Evolutionary conservation across 2,797 vertebrate genomes (phyloP), one percentile per base, ranked within the genome.

Genomic region (Heteromormyrus szaboi): DNA sequence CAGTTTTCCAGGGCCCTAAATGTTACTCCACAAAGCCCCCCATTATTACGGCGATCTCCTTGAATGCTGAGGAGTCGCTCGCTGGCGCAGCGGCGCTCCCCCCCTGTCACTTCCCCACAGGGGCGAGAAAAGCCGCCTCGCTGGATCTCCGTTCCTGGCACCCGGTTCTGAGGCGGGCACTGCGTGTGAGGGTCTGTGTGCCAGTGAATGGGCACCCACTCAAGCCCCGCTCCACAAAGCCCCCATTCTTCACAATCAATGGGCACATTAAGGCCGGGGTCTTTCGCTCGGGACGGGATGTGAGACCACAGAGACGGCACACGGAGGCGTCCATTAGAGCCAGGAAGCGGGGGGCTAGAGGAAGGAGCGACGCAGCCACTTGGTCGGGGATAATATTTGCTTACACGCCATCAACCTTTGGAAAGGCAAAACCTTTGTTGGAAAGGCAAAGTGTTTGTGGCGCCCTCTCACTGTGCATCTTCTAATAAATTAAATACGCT

Each of bases 121-220:
- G 94, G 92, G 93, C 93, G 92, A 56, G 95, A 92, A 94, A 90
- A 93, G 93, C 93, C 92, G 93, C 94, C 94, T 95, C 94, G 93
- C 94, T 95, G 92, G 91, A 95, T 95, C 94, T 95, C 95, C 94
- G 94, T 94, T 94, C 93, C 93, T 96, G 96, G 96, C 96, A 95
- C 92, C 90, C 91, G 91, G 94, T 96, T 95, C 95, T 94, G 93
- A 96, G 93, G 88, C 91, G 90, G 90, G 91, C 92, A 89, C 94
- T 93, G 93, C 93, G 93, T 94, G 93, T 94, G 94, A 65, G 90
- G 94, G 94, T 94, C 94, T 95, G 95, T 93, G 94, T 95, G 94
- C 95, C 94, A 94, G 94, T 93, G 95, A 95, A 95, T 93, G 94
- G 93, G 95, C 94, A 94, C 94, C 95, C 94, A 93, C 94, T 94